Evolutionary conservation across 2,113 vertebrate species (phyloP).

Genomic region (Protomyctophum bolini): DNA sequence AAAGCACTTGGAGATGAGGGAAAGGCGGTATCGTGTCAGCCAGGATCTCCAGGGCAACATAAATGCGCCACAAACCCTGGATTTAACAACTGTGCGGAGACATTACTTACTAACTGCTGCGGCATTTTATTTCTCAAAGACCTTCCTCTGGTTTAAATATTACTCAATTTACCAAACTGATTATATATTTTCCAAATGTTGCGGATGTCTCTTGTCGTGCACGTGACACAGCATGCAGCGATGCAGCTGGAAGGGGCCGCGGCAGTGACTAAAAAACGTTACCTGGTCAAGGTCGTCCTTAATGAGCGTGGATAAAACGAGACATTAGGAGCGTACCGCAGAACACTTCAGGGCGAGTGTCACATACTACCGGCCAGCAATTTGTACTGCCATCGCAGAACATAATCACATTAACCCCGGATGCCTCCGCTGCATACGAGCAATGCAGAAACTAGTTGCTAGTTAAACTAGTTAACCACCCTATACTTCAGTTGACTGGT

Average conservation of each 20-base stretch:
- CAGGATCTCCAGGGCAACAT: constrained; percentile 54
- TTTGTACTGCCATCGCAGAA: constrained; percentile 61
- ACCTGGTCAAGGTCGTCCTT: constrained; percentile 58
- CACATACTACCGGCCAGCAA: constrained; percentile 62
- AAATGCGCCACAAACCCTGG: constrained; percentile 66
- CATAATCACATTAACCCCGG: constrained; percentile 69
- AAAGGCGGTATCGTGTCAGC: constrained; percentile 55
- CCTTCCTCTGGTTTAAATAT: constrained; percentile 62
- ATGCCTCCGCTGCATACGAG: constrained; percentile 41
- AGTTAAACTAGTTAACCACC: too few species aligned
- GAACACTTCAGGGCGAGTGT: constrained; percentile 50
- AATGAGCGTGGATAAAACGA: constrained; percentile 57
- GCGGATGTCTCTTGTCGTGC: constrained; percentile 25
- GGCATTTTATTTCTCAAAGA: constrained; percentile 45
- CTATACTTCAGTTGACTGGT: too few species aligned
- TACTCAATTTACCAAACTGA: constrained; percentile 22
- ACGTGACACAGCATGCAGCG: constrained; percentile 34
- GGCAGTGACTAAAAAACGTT: constrained; percentile 43
- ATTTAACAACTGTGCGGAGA: constrained; percentile 67
- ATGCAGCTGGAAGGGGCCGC: constrained; percentile 25
- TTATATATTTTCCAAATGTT: constrained; percentile 25
- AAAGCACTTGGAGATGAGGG: constrained; percentile 51
- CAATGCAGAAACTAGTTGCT: constrained; percentile 29
- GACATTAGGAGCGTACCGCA: constrained; percentile 52
- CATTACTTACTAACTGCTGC: constrained; percentile 53